Conservation (phyloP, 1,140 invertebrate genomes). For the Nasonia giraulti region DNA sequence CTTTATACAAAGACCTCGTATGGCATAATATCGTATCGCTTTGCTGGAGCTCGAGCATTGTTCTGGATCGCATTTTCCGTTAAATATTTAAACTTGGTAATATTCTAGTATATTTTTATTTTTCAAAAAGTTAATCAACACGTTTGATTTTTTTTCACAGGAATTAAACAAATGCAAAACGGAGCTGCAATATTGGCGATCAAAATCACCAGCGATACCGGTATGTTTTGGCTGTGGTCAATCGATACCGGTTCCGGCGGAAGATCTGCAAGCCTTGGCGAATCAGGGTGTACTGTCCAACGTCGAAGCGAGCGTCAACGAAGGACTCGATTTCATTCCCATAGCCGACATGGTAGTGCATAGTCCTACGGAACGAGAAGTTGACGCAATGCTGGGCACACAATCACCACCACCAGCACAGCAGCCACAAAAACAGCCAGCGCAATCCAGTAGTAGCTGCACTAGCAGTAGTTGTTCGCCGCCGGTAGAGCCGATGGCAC, state of each 20-base stretch:
- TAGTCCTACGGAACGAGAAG: slow-evolving; percentile 62
- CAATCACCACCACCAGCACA: slow-evolving; percentile 49
- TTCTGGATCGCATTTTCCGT: no score
- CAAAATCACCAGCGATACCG: slow-evolving; percentile 85
- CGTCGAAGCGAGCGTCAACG: slow-evolving; percentile 70
- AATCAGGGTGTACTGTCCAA: slow-evolving; percentile 77
- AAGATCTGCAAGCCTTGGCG: slow-evolving; percentile 77
- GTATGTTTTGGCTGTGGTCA: slow-evolving; percentile 78
- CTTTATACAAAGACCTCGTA: no score
- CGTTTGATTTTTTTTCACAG: slow-evolving; percentile 63
- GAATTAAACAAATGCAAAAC: slow-evolving; percentile 93
- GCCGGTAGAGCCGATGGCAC: slow-evolving; percentile 65
- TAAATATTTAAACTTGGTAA: no score
- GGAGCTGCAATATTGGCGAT: slow-evolving; percentile 91
- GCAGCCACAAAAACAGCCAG: slow-evolving; percentile 40
- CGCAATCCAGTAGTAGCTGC: slow-evolving; percentile 32
- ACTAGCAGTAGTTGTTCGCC: slow-evolving; percentile 24
- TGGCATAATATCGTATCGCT: no score
- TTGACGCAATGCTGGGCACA: neutral
- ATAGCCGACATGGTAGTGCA: slow-evolving; percentile 65
- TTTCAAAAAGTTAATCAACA: no score
- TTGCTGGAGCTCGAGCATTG: no score
- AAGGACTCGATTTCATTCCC: slow-evolving; percentile 72
- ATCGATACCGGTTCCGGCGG: slow-evolving; percentile 74
- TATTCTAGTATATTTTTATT: no score